phyloP scores from a whole-genome alignment of 2,888 invertebrate genomes.

The Molorchus minor region DNA sequence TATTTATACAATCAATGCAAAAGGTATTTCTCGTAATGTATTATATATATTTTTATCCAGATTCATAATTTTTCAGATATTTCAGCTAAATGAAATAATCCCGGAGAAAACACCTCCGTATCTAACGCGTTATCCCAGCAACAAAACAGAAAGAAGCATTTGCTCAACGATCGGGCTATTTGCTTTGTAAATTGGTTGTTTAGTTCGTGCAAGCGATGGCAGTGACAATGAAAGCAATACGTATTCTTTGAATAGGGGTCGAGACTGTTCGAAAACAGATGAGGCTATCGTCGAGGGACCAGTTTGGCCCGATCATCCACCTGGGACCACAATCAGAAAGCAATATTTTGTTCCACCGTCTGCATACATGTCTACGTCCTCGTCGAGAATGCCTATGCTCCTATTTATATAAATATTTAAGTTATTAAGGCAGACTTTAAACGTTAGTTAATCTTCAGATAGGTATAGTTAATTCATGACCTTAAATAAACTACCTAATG shows the following conservation, averaged over 20 bases:
- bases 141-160: conserved; percentile 31
- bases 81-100: no score
- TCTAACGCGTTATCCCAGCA: no score
- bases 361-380: conserved; percentile 41
- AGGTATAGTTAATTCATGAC: no score
- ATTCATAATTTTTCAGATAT: no score
- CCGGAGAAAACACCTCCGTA: no score
- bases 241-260: conserved; percentile 42
- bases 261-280: conserved; percentile 48
- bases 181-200: conserved; percentile 17
- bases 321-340: conserved; percentile 56
- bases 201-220: conserved; percentile 23
- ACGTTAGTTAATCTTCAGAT: no score
- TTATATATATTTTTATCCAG: no score
- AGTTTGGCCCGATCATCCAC: conserved; percentile 56
- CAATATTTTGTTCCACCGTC: conserved; percentile 49
- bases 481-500: no score
- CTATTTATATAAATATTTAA: no score
- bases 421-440: no score
- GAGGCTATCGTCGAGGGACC: conserved; percentile 55
- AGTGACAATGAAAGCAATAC: conserved; percentile 33
- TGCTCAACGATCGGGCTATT: conserved; percentile 1
- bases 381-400: conserved; percentile 9
- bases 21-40: no score
- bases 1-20: no score